A percentile compares a stretch with the other conserved stretches of the same genome.
phyloP scores from a whole-genome alignment of 2,797 vertebrate species.

The Poecile montanus region DNA sequence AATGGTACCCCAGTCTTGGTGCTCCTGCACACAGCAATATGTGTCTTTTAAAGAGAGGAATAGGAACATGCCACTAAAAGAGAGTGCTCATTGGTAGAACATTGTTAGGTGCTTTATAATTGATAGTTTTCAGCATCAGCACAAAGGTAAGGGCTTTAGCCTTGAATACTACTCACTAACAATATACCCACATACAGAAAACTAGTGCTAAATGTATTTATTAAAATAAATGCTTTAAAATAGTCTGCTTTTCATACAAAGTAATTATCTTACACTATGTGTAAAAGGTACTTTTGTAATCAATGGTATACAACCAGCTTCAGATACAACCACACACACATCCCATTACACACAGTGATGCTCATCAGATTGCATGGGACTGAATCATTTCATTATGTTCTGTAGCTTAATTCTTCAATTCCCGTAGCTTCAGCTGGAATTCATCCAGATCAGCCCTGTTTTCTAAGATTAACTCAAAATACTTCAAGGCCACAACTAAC shows the following conservation, averaged over 20 bases:
- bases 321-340: conserved; percentile 9
- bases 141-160: conserved; percentile 69
- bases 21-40: conserved; percentile 42
- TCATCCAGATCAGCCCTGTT: conserved; percentile 58
- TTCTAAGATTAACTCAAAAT: conserved; percentile 63
- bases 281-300: conserved; percentile 66
- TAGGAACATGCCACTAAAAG: conserved; percentile 54
- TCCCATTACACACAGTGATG: conserved; percentile 46
- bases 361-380: conserved; percentile 49
- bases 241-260: conserved; percentile 57
- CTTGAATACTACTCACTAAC: conserved; percentile 72
- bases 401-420: conserved; percentile 58
- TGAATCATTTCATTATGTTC: conserved; percentile 57
- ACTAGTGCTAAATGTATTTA: conserved; percentile 63
- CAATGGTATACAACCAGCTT: conserved; percentile 56
- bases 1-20: conserved; percentile 46
- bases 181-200: conserved; percentile 64
- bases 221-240: conserved; percentile 67
- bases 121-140: conserved; percentile 69
- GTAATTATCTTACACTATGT: conserved; percentile 62
- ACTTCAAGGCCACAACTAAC: conserved; percentile 55
- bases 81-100: conserved; percentile 57
- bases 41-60: conserved; percentile 60
- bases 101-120: conserved; percentile 69
- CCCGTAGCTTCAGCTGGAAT: conserved; percentile 67